phyloP scores from a whole-genome alignment of 2,797 vertebrate species.

The Toxotes lorentzi region DNA sequence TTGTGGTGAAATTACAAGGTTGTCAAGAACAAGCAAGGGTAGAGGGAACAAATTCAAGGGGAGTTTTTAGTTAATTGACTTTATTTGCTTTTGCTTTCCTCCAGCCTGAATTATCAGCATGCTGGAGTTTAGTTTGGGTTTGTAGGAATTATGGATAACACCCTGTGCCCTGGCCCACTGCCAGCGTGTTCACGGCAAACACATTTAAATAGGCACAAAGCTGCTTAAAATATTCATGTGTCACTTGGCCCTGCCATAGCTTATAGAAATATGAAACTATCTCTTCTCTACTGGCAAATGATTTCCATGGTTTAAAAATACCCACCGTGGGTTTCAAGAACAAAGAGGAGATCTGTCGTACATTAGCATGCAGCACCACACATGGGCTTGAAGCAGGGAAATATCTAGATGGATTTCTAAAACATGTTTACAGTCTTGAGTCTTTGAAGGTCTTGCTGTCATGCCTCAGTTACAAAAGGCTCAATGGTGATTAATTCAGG shows the following conservation, averaged over 20 bases:
- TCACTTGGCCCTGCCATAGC: slow-evolving; percentile 85
- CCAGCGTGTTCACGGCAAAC: slow-evolving; percentile 90
- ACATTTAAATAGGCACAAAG: slow-evolving; percentile 94
- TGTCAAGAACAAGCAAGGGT: slow-evolving; percentile 61
- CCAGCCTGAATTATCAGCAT: slow-evolving; percentile 87
- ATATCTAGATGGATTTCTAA: slow-evolving; percentile 78
- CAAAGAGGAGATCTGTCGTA: slow-evolving; percentile 80
- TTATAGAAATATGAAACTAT: slow-evolving; percentile 92
- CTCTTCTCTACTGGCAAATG: slow-evolving; percentile 84
- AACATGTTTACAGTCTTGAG: slow-evolving; percentile 77
- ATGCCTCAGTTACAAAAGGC: slow-evolving; percentile 72
- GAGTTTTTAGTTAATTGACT: slow-evolving; percentile 88
- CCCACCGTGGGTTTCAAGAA: slow-evolving; percentile 86
- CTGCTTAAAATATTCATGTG: slow-evolving; percentile 95
- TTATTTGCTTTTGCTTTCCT: slow-evolving; percentile 89
- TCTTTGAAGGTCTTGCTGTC: slow-evolving; percentile 79
- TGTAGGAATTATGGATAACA: slow-evolving; percentile 90
- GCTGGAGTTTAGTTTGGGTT: slow-evolving; percentile 89
- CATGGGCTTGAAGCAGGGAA: slow-evolving; percentile 65
- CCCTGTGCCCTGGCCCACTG: slow-evolving; percentile 86
- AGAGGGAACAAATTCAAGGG: slow-evolving; percentile 86
- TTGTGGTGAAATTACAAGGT: slow-evolving; percentile 56
- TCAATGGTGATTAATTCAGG: slow-evolving; percentile 70
- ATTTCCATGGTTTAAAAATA: slow-evolving; percentile 88
- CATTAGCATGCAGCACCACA: slow-evolving; percentile 81